Conservation (phyloP, 2,797 vertebrate species). For the Chlorospingus semifuscus region DNA sequence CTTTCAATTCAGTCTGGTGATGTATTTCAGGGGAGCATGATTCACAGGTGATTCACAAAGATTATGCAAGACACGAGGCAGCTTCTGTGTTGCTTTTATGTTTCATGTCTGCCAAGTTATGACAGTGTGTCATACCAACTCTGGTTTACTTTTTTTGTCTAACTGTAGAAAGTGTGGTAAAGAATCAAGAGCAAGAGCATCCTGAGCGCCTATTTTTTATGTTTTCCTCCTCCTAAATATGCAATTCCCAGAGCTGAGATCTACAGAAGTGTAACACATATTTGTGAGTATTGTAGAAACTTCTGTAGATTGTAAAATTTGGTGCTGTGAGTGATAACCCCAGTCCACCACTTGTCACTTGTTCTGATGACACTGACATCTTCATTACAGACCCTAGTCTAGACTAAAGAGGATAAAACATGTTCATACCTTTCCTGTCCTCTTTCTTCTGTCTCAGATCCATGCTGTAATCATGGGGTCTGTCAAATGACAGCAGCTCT, state of each 20-base stretch:
- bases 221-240: conserved; percentile 1
- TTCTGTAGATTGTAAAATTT: not conserved
- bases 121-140: conserved; percentile 3
- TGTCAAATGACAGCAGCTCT: not conserved
- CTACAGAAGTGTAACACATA: not conserved
- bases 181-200: not conserved
- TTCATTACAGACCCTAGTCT: not conserved
- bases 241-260: not conserved
- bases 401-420: not conserved
- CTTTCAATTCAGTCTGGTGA: not conserved
- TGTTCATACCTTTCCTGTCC: not conserved
- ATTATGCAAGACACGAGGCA: conserved; percentile 36
- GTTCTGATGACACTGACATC: not conserved
- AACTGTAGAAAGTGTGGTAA: conserved; percentile 11
- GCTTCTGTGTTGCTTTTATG: conserved; percentile 21
- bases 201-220: not conserved
- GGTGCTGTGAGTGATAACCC: not conserved
- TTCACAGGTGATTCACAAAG: conserved; percentile 57
- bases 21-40: conserved; percentile 31
- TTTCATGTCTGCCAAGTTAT: conserved; percentile 31
- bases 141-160: conserved; percentile 13
- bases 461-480: not conserved
- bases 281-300: not conserved
- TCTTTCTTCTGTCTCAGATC: not conserved
- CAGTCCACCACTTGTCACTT: not conserved